Conservation (phyloP, 2,113 vertebrate species). For the Chrysemys picta region DNA sequence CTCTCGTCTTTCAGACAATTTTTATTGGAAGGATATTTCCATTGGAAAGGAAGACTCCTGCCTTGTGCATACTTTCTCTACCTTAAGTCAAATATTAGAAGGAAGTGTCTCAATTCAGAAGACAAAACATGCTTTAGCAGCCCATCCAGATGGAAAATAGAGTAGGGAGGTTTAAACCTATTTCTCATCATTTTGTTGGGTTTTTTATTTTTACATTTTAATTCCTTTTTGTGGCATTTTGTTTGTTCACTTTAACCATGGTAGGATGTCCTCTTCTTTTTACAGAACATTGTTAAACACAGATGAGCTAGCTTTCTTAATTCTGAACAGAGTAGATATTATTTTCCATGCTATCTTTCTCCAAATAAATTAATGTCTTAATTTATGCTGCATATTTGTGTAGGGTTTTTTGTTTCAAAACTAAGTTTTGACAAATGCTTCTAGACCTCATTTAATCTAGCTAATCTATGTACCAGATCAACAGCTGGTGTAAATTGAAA, state of each 20-base stretch:
- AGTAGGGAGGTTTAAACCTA: constrained; percentile 8
- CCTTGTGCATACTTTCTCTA: constrained; percentile 44
- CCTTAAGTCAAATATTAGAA: constrained; percentile 66
- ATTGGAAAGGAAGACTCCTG: constrained; percentile 53
- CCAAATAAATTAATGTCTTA: neutral
- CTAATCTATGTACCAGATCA: neutral
- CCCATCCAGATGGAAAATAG: constrained; percentile 52
- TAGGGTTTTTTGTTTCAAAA: neutral
- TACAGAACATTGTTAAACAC: neutral
- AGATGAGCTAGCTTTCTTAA: rapidly evolving
- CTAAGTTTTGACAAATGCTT: neutral
- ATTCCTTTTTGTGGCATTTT: neutral
- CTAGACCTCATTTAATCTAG: neutral
- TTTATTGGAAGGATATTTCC: constrained; percentile 62
- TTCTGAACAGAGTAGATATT: neutral
- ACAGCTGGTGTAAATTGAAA: neutral
- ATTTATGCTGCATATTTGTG: no score
- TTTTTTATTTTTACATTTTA: neutral
- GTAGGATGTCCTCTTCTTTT: neutral
- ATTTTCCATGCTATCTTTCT: neutral
- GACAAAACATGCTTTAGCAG: constrained; percentile 36
- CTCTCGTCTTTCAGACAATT: constrained; percentile 42
- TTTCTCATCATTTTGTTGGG: neutral
- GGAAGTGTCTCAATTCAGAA: constrained; percentile 53
- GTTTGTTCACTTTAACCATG: neutral